Evolutionary conservation across 2,888 invertebrate genomes (phyloP).

Genomic region (Pemphredon lugubris): DNA sequence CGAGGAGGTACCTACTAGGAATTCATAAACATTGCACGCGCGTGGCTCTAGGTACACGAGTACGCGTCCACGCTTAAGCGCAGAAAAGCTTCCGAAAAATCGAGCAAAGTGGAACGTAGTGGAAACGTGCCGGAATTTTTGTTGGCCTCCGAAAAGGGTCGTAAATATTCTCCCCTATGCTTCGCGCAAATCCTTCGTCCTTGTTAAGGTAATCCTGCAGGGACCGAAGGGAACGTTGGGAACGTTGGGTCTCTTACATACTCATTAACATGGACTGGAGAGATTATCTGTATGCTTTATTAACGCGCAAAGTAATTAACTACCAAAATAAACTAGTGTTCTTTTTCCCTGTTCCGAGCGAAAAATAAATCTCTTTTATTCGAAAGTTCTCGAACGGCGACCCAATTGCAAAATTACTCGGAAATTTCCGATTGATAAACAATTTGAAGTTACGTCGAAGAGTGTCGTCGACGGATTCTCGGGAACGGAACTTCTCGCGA

Average conservation of each 20-base stretch:
- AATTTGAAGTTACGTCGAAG: background rate
- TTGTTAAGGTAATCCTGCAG: slow-evolving; percentile 48
- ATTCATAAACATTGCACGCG: too few relatives aligned
- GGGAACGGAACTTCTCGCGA: too few relatives aligned
- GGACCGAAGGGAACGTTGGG: slow-evolving; percentile 4
- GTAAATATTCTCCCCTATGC: slow-evolving; percentile 47
- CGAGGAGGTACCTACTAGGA: too few relatives aligned
- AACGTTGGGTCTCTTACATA: slow-evolving; percentile 50
- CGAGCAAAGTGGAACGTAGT: slow-evolving; percentile 1
- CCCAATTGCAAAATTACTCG: background rate
- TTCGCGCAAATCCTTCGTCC: slow-evolving; percentile 34
- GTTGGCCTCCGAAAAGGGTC: background rate
- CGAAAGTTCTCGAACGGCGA: slow-evolving; percentile 38
- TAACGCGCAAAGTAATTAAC: slow-evolving; percentile 61
- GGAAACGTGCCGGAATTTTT: background rate
- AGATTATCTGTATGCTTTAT: slow-evolving; percentile 63
- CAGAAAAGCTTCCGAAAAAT: too few relatives aligned
- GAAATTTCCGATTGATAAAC: slow-evolving; percentile 23
- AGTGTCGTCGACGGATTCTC: too few relatives aligned
- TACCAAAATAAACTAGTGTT: slow-evolving; percentile 42
- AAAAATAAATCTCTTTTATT: slow-evolving; percentile 39
- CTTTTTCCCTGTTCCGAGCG: slow-evolving; percentile 15
- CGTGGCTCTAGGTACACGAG: too few relatives aligned
- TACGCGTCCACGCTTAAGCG: too few relatives aligned
- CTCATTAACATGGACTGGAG: slow-evolving; percentile 56